Base-by-base conservation (phyloP, 2,797 vertebrate genomes). In the Glyptemys insculpta region DNA sequence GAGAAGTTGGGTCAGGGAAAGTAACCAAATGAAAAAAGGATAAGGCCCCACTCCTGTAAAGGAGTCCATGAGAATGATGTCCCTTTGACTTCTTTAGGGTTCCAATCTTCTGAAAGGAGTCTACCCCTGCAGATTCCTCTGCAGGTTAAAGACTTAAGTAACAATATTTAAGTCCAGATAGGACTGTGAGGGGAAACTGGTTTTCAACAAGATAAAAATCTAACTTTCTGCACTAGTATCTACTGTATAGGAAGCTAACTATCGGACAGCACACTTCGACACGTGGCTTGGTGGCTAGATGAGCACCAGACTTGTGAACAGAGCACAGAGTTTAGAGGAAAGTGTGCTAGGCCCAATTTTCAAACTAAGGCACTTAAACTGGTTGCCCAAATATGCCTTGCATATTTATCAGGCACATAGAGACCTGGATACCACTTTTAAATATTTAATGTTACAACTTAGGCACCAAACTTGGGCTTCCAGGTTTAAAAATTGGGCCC, bases 81-180 rank as follows among this genome's bases (percentile, higher is more conserved):
- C n/a, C n/a, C n/a, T n/a, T 85, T 34, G 16, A 37, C 49, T 76
- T 76, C 47, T 57, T 8, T n/a, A 34, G 41, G 44, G 19, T 86
- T 59, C 49, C 76, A 18, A 5, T 68, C 65, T 68, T 37, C 65
- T 29, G 82, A 83, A 31, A 5, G 88, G 12, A 1, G 2, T 85
- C 27, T 92, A 15, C 34, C 31, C 81, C 59, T 65, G 21, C 49
- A 91, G 5, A 9, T 94, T 16, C 90, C 41, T 89, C 79, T 85
- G 23, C 50, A 21, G 5, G 5, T 59, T 95, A 81, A 68, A 57
- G 4, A 56, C 16, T 83, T 1, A 0, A 29, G 41, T 72, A 84
- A 57, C 15, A 4, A 16, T 81, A 74, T 44, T 85, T 92, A 82
- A 91, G 83, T 91, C 18, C 3, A 6, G 80, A 65, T 12, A 84